Percentiles rank a stretch among this genome's conserved stretches.
Conservation (phyloP, 2,888 invertebrate genomes). For the Thera obeliscata region DNA sequence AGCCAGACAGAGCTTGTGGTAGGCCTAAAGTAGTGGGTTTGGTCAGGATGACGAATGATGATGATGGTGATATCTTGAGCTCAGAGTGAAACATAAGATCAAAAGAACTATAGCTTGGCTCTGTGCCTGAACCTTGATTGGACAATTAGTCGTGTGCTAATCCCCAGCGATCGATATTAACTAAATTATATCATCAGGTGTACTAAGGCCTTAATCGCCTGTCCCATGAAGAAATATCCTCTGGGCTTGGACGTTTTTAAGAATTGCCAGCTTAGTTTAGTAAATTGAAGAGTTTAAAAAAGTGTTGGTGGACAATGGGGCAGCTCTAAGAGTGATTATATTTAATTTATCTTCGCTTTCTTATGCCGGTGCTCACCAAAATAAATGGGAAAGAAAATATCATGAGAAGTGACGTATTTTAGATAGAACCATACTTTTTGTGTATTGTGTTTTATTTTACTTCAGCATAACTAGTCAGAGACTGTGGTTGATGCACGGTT, state of each 20-base stretch:
- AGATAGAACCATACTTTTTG: neutral
- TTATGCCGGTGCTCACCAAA: neutral
- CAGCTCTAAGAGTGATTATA: constrained; percentile 2
- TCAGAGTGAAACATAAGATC: constrained; percentile 11
- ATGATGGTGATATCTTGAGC: too few species aligned
- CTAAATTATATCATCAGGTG: constrained; percentile 77
- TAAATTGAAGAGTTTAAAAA: constrained; percentile 28
- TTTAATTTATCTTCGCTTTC: constrained; percentile 4
- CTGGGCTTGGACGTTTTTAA: constrained; percentile 26
- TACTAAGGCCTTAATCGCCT: constrained; percentile 44
- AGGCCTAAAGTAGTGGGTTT: too few species aligned
- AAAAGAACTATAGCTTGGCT: constrained; percentile 51
- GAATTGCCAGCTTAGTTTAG: constrained; percentile 28
- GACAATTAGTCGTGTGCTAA: constrained; percentile 84
- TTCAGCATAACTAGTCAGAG: too few species aligned
- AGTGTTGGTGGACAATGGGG: constrained; percentile 14
- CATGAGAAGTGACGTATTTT: neutral
- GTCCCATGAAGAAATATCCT: constrained; percentile 38
- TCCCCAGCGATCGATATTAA: constrained; percentile 72
- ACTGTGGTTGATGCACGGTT: too few species aligned
- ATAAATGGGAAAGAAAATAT: neutral
- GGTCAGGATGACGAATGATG: too few species aligned
- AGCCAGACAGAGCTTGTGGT: too few species aligned
- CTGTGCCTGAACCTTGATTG: constrained; percentile 85
- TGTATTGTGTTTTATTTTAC: too few species aligned